Evolutionary conservation across 2,888 invertebrate genomes (phyloP).

Genomic region (Agrotis segetum): DNA sequence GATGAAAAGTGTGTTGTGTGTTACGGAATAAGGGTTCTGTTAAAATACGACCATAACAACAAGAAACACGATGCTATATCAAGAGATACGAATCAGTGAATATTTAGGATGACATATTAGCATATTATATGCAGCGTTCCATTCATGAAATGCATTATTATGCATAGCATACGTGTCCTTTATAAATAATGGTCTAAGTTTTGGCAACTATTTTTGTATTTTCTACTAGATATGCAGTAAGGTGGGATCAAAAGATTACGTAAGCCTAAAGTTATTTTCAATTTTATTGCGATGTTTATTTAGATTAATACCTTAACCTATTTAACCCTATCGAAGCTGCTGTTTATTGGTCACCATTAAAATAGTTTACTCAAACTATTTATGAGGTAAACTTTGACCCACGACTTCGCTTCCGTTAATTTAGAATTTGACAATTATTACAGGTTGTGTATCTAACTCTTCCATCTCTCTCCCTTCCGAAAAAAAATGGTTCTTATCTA

Average conservation of each 20-base stretch:
- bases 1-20: too few relatives aligned
- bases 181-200: conserved; percentile 36
- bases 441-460: too few relatives aligned
- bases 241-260: conserved; percentile 7
- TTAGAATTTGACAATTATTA: too few relatives aligned
- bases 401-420: too few relatives aligned
- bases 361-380: too few relatives aligned
- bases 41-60: conserved; percentile 21
- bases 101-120: conserved; percentile 44
- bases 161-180: conserved; percentile 42
- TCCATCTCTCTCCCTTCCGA: too few relatives aligned
- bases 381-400: too few relatives aligned
- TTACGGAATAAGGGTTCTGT: too few relatives aligned
- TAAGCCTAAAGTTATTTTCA: background rate
- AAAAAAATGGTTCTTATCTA: too few relatives aligned
- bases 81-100: conserved; percentile 37
- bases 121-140: conserved; percentile 34
- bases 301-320: too few relatives aligned
- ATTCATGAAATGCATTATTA: conserved; percentile 48
- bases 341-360: background rate
- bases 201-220: conserved; percentile 38
- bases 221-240: background rate
- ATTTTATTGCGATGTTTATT: conserved; percentile 6
- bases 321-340: background rate
- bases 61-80: conserved; percentile 8